Conservation (phyloP, 2,113 vertebrate species). For the Cynocephalus volans region DNA sequence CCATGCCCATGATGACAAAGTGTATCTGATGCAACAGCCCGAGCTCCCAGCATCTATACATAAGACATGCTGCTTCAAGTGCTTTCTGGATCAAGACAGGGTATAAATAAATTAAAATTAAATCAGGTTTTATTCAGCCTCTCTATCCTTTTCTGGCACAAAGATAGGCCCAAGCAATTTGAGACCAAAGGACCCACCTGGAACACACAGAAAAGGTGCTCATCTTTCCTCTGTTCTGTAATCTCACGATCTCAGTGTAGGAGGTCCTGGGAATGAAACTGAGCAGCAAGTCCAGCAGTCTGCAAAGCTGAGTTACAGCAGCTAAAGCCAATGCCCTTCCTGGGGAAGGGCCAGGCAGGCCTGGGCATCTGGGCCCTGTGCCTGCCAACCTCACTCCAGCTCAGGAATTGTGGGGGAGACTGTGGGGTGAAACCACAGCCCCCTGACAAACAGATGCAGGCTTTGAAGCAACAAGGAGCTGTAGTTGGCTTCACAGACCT, state of each 20-base stretch:
- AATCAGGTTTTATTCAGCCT: neutral
- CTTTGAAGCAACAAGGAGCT: neutral
- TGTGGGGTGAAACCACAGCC: neutral
- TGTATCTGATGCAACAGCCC: neutral
- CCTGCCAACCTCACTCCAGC: neutral
- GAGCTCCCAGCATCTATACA: neutral
- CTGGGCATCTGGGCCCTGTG: neutral
- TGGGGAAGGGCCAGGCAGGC: neutral
- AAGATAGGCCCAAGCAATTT: neutral
- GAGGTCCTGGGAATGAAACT: neutral
- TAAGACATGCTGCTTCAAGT: neutral
- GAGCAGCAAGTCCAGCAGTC: neutral
- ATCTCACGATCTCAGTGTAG: neutral
- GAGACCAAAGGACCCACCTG: neutral
- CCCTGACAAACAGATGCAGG: neutral
- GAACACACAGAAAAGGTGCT: neutral
- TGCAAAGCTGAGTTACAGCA: neutral
- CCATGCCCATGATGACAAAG: neutral
- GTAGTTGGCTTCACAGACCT: neutral
- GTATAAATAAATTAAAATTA: neutral
- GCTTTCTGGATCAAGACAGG: neutral
- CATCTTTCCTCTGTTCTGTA: neutral
- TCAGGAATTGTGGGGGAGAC: neutral
- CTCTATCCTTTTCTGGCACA: neutral
- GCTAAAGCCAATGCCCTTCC: neutral